Conservation (phyloP, 1,140 invertebrate genomes). For the Hypsibius dujardini region DNA sequence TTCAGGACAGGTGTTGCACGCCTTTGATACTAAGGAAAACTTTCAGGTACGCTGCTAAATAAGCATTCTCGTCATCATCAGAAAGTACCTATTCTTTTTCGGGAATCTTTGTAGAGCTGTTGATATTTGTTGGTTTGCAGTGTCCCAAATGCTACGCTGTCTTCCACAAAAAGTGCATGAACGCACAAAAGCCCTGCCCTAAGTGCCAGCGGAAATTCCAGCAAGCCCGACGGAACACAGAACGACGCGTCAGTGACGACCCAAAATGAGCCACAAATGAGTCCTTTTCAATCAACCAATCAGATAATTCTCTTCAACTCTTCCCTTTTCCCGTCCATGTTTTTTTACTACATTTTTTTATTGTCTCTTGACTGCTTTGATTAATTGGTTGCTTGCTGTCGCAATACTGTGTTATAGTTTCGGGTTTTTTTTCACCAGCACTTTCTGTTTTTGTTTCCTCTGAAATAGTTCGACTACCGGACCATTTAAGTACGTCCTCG, state of each 20-base stretch:
- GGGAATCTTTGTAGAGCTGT: neutral
- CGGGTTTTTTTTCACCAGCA: too few relatives aligned
- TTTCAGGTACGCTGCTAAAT: constrained; percentile 17
- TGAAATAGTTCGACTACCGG: too few relatives aligned
- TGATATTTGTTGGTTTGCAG: constrained; percentile 29
- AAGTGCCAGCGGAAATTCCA: constrained; percentile 50
- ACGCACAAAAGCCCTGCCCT: constrained; percentile 54
- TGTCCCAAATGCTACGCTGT: constrained; percentile 65
- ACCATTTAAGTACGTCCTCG: too few relatives aligned
- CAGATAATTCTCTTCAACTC: too few relatives aligned
- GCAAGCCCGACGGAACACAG: neutral
- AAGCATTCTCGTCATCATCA: neutral
- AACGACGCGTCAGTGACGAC: neutral
- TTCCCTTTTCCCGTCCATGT: too few relatives aligned
- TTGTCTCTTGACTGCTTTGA: too few relatives aligned
- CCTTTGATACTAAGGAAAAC: constrained; percentile 16
- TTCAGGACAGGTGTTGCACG: constrained; percentile 52
- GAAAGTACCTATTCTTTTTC: constrained; percentile 59
- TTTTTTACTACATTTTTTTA: too few relatives aligned
- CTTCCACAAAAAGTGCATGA: constrained; percentile 62
- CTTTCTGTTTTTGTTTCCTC: too few relatives aligned
- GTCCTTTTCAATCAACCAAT: too few relatives aligned
- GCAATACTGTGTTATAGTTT: too few relatives aligned
- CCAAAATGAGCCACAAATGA: neutral
- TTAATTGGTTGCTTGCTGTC: too few relatives aligned